Evolutionary conservation across 2,113 vertebrate species (phyloP), one percentile per base, ranked within the genome.

Genomic region (Crotalus tigris): DNA sequence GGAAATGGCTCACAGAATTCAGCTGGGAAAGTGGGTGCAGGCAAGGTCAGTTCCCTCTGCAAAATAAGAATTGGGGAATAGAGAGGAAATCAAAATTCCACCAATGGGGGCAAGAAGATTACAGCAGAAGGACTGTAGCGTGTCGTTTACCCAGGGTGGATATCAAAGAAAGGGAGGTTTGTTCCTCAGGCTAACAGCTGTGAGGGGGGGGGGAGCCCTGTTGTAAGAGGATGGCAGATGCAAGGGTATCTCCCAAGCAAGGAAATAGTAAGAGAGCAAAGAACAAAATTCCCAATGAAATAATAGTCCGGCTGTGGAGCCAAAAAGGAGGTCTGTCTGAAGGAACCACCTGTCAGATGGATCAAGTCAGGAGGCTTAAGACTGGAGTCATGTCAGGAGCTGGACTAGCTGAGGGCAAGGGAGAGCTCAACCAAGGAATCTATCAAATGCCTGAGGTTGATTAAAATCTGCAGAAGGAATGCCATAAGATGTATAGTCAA

Each of bases 151-250:
- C n/a, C 64, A 92, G 92, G 88, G 54, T 54, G 57, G 75, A 58
- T 29, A 49, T 64, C 88, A 90, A 93, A 93, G 92, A 93, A 93
- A 93, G 92, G 54, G 57, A 93, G 89, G 49, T 89, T 93, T 93
- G 92, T 93, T 93, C 89, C 57, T 93, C 81, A n/a, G 39, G 46
- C 88, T 86, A 93, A 93, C 92, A 93, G 92, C 92, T 93, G 92
- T 87, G 89, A 7, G 46, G 54, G 39, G n/a, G 33, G 92, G 92
- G 69, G 69, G 92, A 51, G 49, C 58, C 4, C 15, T 15, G 44
- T 93, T 93, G 89, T 85, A 81, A 90, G 44, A 59, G 81, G 89
- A 87, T 10, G 64, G 89, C 92, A 93, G 92, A 93, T 93, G 92
- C 89, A 90, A 81, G 89, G 92, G 89, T 87, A 86, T 90, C 55